A percentile compares a stretch with the other conserved stretches of the same genome.
Conservation (phyloP, 2,888 invertebrate genomes). For the Lissonota sp. region DNA sequence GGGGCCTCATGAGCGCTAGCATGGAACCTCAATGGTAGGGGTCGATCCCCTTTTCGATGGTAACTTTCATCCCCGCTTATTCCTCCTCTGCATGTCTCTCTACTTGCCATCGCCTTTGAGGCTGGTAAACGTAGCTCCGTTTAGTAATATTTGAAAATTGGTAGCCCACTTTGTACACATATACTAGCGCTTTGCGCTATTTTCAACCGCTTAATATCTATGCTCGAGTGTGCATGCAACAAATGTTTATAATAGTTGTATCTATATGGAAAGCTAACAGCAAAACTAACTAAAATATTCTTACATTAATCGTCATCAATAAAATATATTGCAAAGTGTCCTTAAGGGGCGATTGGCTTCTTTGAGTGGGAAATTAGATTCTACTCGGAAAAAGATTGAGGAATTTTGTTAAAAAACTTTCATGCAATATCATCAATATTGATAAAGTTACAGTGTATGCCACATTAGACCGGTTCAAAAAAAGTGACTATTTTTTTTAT, state of each 20-base stretch:
- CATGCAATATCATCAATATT: too few species aligned
- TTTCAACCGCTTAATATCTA: slow-evolving; percentile 42
- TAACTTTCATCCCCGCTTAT: not conserved
- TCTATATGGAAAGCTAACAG: too few species aligned
- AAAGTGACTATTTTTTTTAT: too few species aligned
- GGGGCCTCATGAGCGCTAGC: slow-evolving; percentile 51
- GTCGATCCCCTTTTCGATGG: not conserved
- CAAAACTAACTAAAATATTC: too few species aligned
- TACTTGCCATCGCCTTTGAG: slow-evolving; percentile 43
- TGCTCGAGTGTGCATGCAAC: slow-evolving; percentile 7
- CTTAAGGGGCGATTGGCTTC: too few species aligned
- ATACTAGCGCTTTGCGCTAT: slow-evolving; percentile 24
- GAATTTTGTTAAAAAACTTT: too few species aligned
- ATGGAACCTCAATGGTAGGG: slow-evolving; percentile 20
- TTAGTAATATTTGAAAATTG: slow-evolving; percentile 44
- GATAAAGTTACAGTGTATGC: too few species aligned
- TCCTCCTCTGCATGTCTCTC: not conserved
- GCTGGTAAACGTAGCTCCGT: slow-evolving; percentile 37
- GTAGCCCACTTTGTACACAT: not conserved
- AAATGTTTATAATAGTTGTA: slow-evolving; percentile 16
- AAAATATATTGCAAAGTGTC: too few species aligned
- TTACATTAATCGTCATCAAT: too few species aligned
- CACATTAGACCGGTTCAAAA: too few species aligned
- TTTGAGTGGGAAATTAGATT: too few species aligned
- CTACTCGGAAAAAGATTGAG: too few species aligned